phyloP scores from a whole-genome alignment of 1,140 invertebrate species.

The Micrasema longulum region DNA sequence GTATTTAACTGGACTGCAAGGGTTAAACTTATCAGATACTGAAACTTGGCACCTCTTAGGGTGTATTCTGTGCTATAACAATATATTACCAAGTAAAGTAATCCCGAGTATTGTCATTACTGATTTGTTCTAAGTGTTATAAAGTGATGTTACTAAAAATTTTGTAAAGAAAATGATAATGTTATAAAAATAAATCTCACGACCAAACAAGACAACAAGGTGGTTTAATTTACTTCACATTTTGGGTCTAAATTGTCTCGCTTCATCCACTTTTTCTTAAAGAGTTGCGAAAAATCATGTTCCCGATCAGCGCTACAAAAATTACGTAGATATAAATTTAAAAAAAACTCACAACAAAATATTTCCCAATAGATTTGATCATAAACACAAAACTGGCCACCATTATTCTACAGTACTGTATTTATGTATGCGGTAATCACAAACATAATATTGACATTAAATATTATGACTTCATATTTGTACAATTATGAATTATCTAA shows the following conservation, averaged over 20 bases:
- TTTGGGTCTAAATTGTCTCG: constrained; percentile 26
- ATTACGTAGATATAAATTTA: not conserved
- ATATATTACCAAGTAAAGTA: constrained; percentile 26
- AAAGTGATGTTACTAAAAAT: constrained; percentile 45
- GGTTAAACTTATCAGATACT: constrained; percentile 21
- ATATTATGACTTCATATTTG: not conserved
- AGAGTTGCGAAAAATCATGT: no score
- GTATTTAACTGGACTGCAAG: constrained; percentile 30
- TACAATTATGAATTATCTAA: no score
- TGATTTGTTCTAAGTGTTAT: constrained; percentile 49
- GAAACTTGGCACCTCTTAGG: not conserved
- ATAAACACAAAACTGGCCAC: no score
- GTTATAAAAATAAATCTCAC: constrained; percentile 46
- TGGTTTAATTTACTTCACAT: constrained; percentile 10
- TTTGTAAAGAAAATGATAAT: constrained; percentile 46
- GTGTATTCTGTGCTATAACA: constrained; percentile 45
- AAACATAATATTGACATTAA: not conserved
- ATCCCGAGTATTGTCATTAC: constrained; percentile 32
- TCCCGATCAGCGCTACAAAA: no score
- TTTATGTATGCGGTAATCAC: no score
- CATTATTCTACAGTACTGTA: no score
- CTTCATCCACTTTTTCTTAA: constrained; percentile 15
- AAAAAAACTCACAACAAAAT: no score
- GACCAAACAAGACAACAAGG: constrained; percentile 42
- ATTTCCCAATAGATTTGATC: no score